Evolutionary conservation across 2,797 vertebrate species (phyloP), one percentile per base, ranked within the genome.

Genomic region (Chaenodraco wilsoni): DNA sequence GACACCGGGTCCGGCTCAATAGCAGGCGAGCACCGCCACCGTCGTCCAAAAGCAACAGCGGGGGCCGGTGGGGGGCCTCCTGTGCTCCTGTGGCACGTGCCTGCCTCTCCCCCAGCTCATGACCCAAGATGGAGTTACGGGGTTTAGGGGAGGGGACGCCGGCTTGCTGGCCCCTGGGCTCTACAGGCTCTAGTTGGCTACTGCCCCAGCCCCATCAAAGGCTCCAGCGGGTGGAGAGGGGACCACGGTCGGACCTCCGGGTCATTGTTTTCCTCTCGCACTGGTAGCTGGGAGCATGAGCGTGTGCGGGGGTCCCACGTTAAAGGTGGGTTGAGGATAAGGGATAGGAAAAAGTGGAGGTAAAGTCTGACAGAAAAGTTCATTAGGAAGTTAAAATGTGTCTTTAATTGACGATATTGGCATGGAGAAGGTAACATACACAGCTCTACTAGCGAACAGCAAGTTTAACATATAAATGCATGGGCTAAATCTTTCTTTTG

Each of bases 21-120:
- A 79, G 65, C 65, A 61, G 74, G 61, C 81, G 66, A 72, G 33
- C 41, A 55, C 61, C 15, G 11, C 68, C 40, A 3, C 60, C 27
- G 56, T 70, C 58, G 57, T 78, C 87, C 90, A 92, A 93, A 80
- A 92, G 79, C 83, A 92, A 92, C 89, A 92, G 76, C 63, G 63
- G 83, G 69, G 75, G 27, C 54, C 3, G 27, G 84, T 45, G 23
- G 23, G 23, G 82, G 76, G 71, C 63, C 79, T 84, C 79, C 19
- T 14, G 72, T 4, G 68, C 84, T 90, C 79, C 82, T 66, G 89
- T 79, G 92, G 88, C 93, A 90, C 88, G 87, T 90, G 91, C 79
- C 90, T 88, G 66, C 65, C 55, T 76, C 79, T 86, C 81, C 84
- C 82, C 48, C 9, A 67, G 87, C 81, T 89, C 85, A 87, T 81